Conservation (phyloP, 2,797 vertebrate species). For the Sebastes vulpes region DNA sequence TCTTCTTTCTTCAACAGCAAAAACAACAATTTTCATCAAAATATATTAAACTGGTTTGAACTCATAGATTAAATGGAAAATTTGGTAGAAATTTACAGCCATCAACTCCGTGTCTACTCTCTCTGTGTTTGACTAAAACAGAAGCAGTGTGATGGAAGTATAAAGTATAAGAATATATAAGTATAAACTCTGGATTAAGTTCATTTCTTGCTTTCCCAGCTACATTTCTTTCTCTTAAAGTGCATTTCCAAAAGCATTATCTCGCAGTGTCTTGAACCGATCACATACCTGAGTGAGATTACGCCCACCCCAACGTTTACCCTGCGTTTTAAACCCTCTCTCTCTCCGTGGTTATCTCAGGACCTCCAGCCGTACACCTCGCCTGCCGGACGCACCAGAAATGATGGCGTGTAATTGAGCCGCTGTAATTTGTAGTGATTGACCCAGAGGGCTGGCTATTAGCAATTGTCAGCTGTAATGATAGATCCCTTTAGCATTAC, state of each 20-base stretch:
- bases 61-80: no score
- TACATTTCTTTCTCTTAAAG: neutral
- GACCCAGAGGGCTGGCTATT: conserved; percentile 92
- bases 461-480: conserved; percentile 97
- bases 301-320: neutral
- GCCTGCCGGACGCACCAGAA: conserved; percentile 34
- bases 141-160: neutral
- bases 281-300: conserved; percentile 9
- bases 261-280: neutral
- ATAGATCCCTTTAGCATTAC: conserved; percentile 96
- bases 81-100: neutral
- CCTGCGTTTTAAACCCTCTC: conserved; percentile 8
- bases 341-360: conserved; percentile 10
- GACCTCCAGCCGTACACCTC: conserved; percentile 11
- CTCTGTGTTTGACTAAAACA: neutral
- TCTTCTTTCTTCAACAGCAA: neutral
- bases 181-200: neutral
- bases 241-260: neutral
- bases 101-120: neutral
- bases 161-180: no score
- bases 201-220: neutral
- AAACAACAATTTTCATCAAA: neutral
- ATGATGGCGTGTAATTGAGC: conserved; percentile 94
- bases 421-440: conserved; percentile 95
- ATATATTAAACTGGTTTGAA: neutral